Evolutionary conservation across 2,888 invertebrate species (phyloP), one percentile per base, ranked within the genome.

Genomic region (Lordiphosa fenestrarum): DNA sequence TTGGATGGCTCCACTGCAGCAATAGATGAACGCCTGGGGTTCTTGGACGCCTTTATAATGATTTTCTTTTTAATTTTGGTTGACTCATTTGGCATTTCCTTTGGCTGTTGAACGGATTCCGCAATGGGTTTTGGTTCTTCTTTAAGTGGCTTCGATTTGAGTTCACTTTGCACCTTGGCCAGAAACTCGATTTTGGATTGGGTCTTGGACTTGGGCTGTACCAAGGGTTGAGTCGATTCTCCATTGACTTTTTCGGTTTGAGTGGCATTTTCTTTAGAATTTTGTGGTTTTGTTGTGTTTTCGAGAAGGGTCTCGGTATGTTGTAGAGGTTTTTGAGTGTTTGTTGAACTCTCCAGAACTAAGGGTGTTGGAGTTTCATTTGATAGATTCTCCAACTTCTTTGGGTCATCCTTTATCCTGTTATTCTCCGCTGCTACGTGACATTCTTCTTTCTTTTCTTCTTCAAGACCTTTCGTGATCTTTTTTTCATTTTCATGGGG

Each of bases 1-100:
- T 77, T 85, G 4, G 87, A 86, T 44, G 73, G 75, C 59, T 88
- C 88, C n/a, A 87, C 85, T 3, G 87, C 87, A 3, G 88, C 88
- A 60, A 89, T 83, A 0, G 88, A 88, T 10, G 88, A 87, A 9
- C 88, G 81, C 4, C 88, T 80, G 6, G 83, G 60, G 63, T 70
- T 81, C 25, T 59, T 70, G 13, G 57, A 41, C 60, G 57, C 42
- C 60, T 78, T 85, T 19, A 70, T 59, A 23, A 58, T 47, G 4
- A 64, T 66, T 56, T 82, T 85, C 66, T 78, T 84, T 44, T 82
- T 85, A 38, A 37, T 48, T 19, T 71, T 71, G 37, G 61, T n/a
- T 30, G 12, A 12, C 48, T 65, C 64, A 66, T 48, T 39, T 21
- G 61, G 38, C 62, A 9, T 19, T 6, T 51, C 6, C 33, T 7